phyloP scores from a whole-genome alignment of 2,888 invertebrate genomes.

The Lissocephala sabroskyi region DNA sequence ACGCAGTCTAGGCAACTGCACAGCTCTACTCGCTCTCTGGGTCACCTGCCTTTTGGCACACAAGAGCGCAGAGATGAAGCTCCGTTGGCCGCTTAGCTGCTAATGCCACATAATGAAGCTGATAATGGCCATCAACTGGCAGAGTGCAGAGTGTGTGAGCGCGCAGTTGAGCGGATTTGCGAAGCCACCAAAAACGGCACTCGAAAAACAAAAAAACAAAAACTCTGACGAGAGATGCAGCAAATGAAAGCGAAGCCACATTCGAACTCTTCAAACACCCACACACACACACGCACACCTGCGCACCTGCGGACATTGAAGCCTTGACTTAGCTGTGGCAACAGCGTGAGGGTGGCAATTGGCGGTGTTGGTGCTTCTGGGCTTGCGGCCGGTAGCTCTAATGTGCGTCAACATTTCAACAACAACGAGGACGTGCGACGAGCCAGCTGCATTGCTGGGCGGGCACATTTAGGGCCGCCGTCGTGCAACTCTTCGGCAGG shows the following conservation, averaged over 20 bases:
- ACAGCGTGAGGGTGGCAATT: too few relatives aligned
- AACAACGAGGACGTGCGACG: not conserved
- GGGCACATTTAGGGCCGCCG: too few relatives aligned
- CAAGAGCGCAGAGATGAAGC: not conserved
- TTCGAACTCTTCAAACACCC: too few relatives aligned
- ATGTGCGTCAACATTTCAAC: constrained; percentile 1
- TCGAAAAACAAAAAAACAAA: constrained; percentile 4
- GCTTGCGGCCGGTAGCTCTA: not conserved
- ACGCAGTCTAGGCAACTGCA: not conserved
- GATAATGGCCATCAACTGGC: constrained; percentile 45
- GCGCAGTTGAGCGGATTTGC: not conserved
- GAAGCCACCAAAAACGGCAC: constrained; percentile 13
- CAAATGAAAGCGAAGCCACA: not conserved
- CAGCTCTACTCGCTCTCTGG: not conserved
- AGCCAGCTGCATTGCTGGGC: too few relatives aligned
- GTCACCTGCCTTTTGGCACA: not conserved
- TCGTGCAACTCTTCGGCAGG: too few relatives aligned
- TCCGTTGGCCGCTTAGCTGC: constrained; percentile 23
- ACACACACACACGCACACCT: too few relatives aligned
- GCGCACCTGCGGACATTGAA: too few relatives aligned
- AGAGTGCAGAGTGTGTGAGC: constrained; percentile 3
- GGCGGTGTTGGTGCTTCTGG: too few relatives aligned
- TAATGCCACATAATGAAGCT: constrained; percentile 63
- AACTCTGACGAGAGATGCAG: constrained; percentile 3
- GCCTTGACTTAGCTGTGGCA: too few relatives aligned